Evolutionary conservation across 1,140 invertebrate species (phyloP), one percentile per base, ranked within the genome.

Genomic region (Idris sp.): DNA sequence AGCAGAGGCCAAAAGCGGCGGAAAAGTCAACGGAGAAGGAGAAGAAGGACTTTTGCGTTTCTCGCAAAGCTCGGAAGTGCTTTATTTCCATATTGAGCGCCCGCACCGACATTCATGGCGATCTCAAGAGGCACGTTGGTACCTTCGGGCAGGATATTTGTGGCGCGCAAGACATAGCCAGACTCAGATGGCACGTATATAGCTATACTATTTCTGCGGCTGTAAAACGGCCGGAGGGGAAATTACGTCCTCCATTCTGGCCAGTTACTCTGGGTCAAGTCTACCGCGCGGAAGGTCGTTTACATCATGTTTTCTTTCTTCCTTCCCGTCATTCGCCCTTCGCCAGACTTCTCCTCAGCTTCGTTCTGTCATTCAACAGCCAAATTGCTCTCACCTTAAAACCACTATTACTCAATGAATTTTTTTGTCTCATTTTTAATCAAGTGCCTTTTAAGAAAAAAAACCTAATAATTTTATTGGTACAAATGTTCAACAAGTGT

Each of bases 81-180:
- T 82, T 83, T 83, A 84, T 84, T 84, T 84, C 81, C 79, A 83
- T 84, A 82, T 78, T 77, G 77, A 75, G 64, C 54, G 38, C 33
- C 59, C 56, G 59, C 62, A 62, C 65, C 65, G 74, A 80, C 76
- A 80, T 76, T 79, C 73, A 80, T 83, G 77, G 76, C 73, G 82
- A 81, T 81, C 80, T 81, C 79, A 67, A 62, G 80, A 83, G 80
- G 79, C 65, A 59, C 76, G 77, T 78, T 76, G 81, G 68, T 79
- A 79, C 72, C 79, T 79, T 59, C 35, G 54, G 74, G 79, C 56
- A 26, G 43, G 72, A 64, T 80, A 80, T 80, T 77, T 77, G 74
- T 62, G 65, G 62, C 62, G 73, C 73, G 71, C 76, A 73, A 79
- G 78, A 64, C 62, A 64, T 18, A 48, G 59, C 58, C 41, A 51